Percentiles rank a stretch among this genome's conserved stretches.
These are phyloP conservation scores for Willisornis vidua DNA, from an alignment of 2,113 vertebrate genomes.

Conservation along the genomic window DNA sequence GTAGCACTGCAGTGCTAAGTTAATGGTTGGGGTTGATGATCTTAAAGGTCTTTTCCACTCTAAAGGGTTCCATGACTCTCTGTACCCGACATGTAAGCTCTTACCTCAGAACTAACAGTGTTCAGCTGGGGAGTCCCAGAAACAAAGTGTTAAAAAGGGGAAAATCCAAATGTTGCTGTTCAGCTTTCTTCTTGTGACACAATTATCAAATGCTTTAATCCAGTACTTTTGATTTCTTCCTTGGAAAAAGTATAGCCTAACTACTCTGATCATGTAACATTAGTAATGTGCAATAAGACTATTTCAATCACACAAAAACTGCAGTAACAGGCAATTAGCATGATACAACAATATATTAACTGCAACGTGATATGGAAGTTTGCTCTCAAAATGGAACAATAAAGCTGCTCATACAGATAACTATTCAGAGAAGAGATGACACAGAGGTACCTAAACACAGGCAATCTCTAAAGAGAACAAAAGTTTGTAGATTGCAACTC, in stretches of 20 bases:
- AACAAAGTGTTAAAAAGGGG: not conserved
- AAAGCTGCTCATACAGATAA: not conserved
- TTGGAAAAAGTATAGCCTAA: not conserved
- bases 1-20: not conserved
- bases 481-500: not conserved
- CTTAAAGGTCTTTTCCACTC: not conserved
- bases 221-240: not conserved
- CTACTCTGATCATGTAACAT: not conserved
- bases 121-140: not conserved
- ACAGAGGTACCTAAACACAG: not conserved
- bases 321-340: not conserved
- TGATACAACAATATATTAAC: not conserved
- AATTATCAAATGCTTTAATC: not conserved
- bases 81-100: not conserved
- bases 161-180: not conserved
- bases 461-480: not conserved
- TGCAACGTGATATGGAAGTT: not conserved
- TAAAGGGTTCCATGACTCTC: not conserved
- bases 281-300: not conserved
- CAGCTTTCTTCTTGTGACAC: not conserved
- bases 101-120: fast-evolving
- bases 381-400: not conserved
- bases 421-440: not conserved
- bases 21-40: not conserved
- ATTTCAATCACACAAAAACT: not conserved